Evolutionary conservation across 1,140 invertebrate genomes (phyloP).

Genomic region (Platyscapa corneri): DNA sequence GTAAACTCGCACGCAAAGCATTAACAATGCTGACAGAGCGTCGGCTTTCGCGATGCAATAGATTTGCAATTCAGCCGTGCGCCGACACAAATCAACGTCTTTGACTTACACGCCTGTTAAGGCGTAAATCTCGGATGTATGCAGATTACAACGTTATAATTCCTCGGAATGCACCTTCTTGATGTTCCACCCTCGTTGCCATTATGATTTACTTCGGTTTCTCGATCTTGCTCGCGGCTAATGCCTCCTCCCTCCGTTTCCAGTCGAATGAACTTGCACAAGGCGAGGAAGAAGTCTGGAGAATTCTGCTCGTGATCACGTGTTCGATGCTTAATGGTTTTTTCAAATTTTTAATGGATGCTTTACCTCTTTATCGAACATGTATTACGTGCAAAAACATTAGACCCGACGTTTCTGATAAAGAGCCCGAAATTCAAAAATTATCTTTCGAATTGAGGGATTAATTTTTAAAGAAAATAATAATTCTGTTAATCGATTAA

Average conservation of each 20-base stretch:
- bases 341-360: conserved; percentile 26
- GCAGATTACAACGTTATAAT: conserved; percentile 50
- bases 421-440: background rate
- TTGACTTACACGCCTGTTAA: conserved; percentile 12
- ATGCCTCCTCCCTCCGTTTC: background rate
- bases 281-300: background rate
- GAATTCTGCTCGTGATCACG: conserved; percentile 7
- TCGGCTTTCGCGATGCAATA: conserved; percentile 17
- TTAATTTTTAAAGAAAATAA: background rate
- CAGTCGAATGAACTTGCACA: conserved; percentile 4
- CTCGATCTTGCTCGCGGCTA: background rate
- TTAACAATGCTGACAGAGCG: conserved; percentile 24
- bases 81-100: conserved; percentile 49
- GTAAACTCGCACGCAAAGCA: background rate
- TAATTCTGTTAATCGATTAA: background rate
- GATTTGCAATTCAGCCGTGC: conserved; percentile 48
- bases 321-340: conserved; percentile 17
- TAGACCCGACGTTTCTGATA: background rate
- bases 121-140: conserved; percentile 42
- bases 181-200: conserved; percentile 5
- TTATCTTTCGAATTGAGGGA: background rate
- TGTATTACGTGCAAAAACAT: background rate
- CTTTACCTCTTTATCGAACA: background rate
- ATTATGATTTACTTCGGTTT: conserved; percentile 34
- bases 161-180: conserved; percentile 21